Conservation (phyloP, 2,888 invertebrate species). For the Rhorus exstirpatorius region DNA sequence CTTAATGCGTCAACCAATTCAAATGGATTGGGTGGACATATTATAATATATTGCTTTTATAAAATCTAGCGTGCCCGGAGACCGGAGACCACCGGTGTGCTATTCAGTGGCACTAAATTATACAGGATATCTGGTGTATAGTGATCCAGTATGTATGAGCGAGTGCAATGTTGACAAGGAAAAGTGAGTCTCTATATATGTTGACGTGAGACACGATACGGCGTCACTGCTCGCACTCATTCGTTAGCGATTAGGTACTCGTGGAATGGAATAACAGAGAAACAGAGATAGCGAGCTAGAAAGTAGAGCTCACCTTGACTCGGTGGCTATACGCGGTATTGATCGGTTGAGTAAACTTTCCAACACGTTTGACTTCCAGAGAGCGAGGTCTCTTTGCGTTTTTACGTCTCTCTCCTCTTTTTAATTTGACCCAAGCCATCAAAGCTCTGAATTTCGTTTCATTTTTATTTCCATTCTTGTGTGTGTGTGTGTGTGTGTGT, state of each 20-base stretch:
- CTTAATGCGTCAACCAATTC: too few species aligned
- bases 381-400: conserved; percentile 25
- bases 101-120: conserved; percentile 51
- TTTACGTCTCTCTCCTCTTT: conserved; percentile 31
- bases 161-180: conserved; percentile 12
- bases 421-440: conserved; percentile 15
- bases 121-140: conserved; percentile 55
- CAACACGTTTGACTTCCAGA: conserved; percentile 72
- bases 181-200: conserved; percentile 6
- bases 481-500: too few species aligned
- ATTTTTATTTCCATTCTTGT: neutral
- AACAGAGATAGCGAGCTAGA: conserved; percentile 31
- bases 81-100: neutral
- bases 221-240: conserved; percentile 22
- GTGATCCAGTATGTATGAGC: neutral
- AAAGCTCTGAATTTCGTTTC: conserved; percentile 2
- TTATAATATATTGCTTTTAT: too few species aligned
- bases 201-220: conserved; percentile 46
- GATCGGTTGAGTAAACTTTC: conserved; percentile 75
- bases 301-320: conserved; percentile 76
- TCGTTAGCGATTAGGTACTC: conserved; percentile 47
- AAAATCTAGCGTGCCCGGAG: too few species aligned
- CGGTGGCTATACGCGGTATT: conserved; percentile 75
- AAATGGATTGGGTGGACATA: too few species aligned
- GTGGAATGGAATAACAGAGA: conserved; percentile 22